Evolutionary conservation across 2,797 vertebrate genomes (phyloP), one percentile per base, ranked within the genome.

Genomic region (Tenualosa thibaudeaui): DNA sequence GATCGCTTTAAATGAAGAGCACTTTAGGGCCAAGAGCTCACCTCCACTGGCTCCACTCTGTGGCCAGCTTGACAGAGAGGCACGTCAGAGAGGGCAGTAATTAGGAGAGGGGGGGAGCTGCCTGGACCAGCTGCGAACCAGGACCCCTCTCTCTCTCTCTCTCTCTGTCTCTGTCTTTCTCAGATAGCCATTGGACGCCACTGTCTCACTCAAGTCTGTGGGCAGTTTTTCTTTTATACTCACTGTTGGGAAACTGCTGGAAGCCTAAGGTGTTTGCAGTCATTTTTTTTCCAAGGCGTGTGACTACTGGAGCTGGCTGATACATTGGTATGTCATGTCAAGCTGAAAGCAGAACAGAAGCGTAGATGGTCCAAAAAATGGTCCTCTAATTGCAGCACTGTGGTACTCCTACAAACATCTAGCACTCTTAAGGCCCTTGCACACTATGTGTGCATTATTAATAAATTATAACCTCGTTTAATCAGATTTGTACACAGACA

Each of bases 1-100:
- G 93, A 94, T 95, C 88, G 93, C 91, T 94, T 95, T 95, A 95
- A 96, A 96, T 95, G 94, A 96, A 94, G 94, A 89, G 88, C 87
- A 89, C 86, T 90, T 89, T 88, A 88, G 89, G 94, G 94, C 92
- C 94, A 94, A 94, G 93, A 93, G 93, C 94, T 94, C 92, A 94
- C 92, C 93, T 93, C 93, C 91, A 91, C 65, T 89, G 90, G 89
- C 90, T 90, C 91, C 37, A 86, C 50, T 90, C 85, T 24, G 87
- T 17, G 8, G 40, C 71, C 40, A 2, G 71, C 15, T 78, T 78
- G 71, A 78, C 71, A 78, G 71, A 78, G 40, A 78, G 71, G 71
- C 71, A 19, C 71, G 71, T 78, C 71, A 78, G 40, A 43, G 37
- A 46, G 71, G 40, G 5, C 71, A 8, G 71, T 78, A 78, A 78